Evolutionary conservation across 2,797 vertebrate species (phyloP).

Genomic region (Merluccius polli): DNA sequence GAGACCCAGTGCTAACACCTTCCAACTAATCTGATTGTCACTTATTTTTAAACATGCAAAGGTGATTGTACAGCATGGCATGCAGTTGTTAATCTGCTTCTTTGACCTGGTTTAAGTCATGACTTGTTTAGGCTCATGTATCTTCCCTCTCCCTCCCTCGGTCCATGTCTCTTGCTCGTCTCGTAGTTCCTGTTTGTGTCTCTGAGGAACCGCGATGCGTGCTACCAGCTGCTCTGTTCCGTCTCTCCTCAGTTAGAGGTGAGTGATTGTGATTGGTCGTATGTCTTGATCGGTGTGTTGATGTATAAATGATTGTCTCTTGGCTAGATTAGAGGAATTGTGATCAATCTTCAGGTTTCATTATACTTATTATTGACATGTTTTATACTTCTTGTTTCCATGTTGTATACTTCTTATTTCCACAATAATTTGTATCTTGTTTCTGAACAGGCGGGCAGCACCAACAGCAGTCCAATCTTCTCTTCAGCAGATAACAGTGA

Average conservation of each 20-base stretch:
- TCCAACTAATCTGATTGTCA: constrained; percentile 9
- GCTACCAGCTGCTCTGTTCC: constrained; percentile 76
- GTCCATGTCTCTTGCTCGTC: neutral
- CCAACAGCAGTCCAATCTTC: constrained; percentile 65
- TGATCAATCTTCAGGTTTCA: neutral
- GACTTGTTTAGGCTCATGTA: neutral
- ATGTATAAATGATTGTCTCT: neutral
- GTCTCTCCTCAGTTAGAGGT: constrained; percentile 79
- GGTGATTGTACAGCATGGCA: neutral
- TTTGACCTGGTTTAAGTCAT: neutral
- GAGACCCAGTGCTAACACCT: neutral
- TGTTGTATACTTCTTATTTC: constrained; percentile 1
- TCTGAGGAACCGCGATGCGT: constrained; percentile 76
- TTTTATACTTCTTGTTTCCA: neutral
- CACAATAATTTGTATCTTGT: neutral
- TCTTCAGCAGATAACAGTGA: constrained; percentile 66
- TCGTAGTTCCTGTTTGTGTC: constrained; percentile 81
- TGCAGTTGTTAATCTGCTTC: neutral
- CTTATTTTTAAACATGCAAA: neutral
- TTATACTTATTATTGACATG: neutral
- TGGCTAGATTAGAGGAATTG: neutral
- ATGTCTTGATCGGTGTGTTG: neutral
- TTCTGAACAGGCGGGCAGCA: constrained; percentile 63
- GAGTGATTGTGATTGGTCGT: constrained; percentile 14
- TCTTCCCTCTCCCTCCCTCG: neutral